Percentiles rank a stretch among this genome's conserved stretches.
Evolutionary conservation across 2,797 vertebrate species (phyloP).

Genomic region (Rhyacichthys aspro): DNA sequence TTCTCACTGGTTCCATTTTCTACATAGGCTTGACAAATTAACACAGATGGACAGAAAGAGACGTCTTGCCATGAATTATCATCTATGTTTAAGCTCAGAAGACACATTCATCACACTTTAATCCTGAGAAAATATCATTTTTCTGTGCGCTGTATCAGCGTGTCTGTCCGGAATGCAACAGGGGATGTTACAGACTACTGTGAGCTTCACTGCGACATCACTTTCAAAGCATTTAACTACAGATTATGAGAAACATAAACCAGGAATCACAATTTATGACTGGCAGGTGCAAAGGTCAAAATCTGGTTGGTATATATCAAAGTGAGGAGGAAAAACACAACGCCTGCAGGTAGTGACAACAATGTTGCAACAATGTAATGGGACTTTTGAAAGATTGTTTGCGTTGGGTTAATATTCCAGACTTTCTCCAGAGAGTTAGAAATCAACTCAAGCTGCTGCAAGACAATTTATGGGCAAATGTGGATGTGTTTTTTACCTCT

Average conservation of each 20-base stretch:
- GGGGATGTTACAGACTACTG: constrained; percentile 46
- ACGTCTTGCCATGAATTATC: constrained; percentile 38
- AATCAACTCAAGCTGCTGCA: constrained; percentile 51
- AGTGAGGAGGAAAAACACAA: constrained; percentile 33
- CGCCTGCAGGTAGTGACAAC: constrained; percentile 41
- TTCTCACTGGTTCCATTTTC: constrained; percentile 22
- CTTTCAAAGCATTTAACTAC: constrained; percentile 60
- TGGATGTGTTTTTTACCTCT: constrained; percentile 50
- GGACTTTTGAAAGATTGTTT: constrained; percentile 57
- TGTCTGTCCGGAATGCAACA: constrained; percentile 56
- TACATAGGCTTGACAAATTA: constrained; percentile 23
- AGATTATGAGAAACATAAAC: constrained; percentile 67
- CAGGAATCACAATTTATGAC: constrained; percentile 71
- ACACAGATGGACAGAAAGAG: constrained; percentile 32
- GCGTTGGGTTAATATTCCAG: constrained; percentile 43
- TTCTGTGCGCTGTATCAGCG: constrained; percentile 22
- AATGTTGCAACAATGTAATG: constrained; percentile 45
- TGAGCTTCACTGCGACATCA: constrained; percentile 37
- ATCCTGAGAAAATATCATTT: constrained; percentile 48
- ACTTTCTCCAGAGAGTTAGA: constrained; percentile 55
- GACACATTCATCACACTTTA: constrained; percentile 43
- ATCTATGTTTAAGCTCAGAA: constrained; percentile 30
- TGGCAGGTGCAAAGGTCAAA: constrained; percentile 70
- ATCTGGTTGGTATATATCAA: constrained; percentile 76
- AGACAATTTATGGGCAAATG: constrained; percentile 63